Evolutionary conservation across 2,113 vertebrate species (phyloP), one percentile per base, ranked within the genome.

Genomic region (Pavo muticus): DNA sequence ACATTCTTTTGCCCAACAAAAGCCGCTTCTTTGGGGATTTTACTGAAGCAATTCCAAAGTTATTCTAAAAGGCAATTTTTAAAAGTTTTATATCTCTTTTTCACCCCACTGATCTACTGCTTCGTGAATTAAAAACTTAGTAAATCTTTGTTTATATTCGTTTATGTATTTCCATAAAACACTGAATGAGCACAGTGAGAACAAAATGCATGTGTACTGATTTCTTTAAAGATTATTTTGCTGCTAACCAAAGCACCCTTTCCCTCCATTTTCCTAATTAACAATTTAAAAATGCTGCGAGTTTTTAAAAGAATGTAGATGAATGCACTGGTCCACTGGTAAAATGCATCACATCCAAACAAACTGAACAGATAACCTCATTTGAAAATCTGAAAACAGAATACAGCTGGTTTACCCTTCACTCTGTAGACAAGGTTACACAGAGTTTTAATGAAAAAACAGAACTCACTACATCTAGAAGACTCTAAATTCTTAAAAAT

Each of bases 91-190:
- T 12, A 40, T 50, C 45, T 80, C 87, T 67, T 96, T 94, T 91
- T 83, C 87, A 91, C 60, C 73, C 64, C 21, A 75, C 37, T 80
- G 83, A 96, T 89, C 96, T 91, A 90, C 65, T 96, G 89, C 21
- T 91, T 83, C 50, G 72, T 90, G 96, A 96, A 92, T 94, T 95
- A 97, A 96, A 97, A 95, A 52, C 16, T 92, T 56, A 93, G 90
- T 85, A 83, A 56, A 20, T 73, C 48, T 82, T 87, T 88, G 92
- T 95, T 95, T 80, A 79, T 89, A 74, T 14, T 24, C 79, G 63
- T 63, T 91, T 94, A 87, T 82, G 87, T 69, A 76, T 73, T 95
- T 94, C 79, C 52, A 81, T 44, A 85, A 87, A 86, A 63, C 14
- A 56, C 14, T 70, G 61, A 90, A 88, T 84, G 48, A 95, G 60